Base-by-base conservation (phyloP, 2,113 vertebrate genomes). In the Trematomus loennbergii region DNA sequence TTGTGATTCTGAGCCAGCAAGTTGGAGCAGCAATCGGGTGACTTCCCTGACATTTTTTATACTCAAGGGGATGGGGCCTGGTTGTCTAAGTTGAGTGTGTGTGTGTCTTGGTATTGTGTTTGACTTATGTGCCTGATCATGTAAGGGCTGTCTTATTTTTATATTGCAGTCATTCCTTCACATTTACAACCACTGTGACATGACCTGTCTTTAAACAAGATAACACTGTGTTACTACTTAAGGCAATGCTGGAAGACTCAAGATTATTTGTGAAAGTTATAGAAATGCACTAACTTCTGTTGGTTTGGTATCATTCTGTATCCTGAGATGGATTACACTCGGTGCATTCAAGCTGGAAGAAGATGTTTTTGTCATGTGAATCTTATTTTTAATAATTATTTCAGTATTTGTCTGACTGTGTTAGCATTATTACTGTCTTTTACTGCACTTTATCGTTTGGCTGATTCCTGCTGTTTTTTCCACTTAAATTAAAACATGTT, bases 381-480 rank as follows among this genome's bases (percentile, higher is more conserved):
- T 88, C 75, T 70, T 57, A 43, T 76, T 53, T 74, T 43, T 84
- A 63, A 86, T 84, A 88, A 83, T 83, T 87, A 82, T 71, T 69
- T 73, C 33, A 65, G 17, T 17, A 59, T 62, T 67, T 70, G 17
- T 76, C 61, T 13, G 64, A 89, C 52, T 40, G 75, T 79, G 8
- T 83, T 36, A 17, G 20, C 13, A 49, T 76, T 68, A 18, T 75
- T 43, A 12, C 70, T 82, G 40, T 83, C 57, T 61, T 59, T 83
- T 78, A 64, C 52, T 90, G 90, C 94, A 95, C 93, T 94, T 95
- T 94, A 92, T 61, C 54, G 62, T 76, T 75, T 71, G 36, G 20
- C 20, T 65, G 46, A 81, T 83, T 71, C 61, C 61, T 81, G 20
- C 64, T 67, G 72, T 75, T 88, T 68, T 89, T 84, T 81, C 79